Evolutionary conservation across 2,113 vertebrate genomes (phyloP).

Genomic region (Phylloscopus whistleri): DNA sequence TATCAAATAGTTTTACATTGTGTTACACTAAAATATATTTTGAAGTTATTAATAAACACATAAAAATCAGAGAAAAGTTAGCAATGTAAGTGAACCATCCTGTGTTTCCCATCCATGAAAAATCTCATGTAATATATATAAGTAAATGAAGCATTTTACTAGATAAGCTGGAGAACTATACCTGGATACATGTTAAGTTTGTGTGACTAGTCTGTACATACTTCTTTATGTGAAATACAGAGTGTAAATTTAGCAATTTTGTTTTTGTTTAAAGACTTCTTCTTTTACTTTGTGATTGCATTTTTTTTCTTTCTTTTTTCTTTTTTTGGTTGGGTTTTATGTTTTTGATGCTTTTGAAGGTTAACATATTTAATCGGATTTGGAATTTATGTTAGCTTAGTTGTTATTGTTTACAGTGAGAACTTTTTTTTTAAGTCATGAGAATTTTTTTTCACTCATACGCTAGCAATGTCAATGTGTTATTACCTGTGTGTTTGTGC

Average conservation of each 20-base stretch:
- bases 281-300: neutral
- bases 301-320: neutral
- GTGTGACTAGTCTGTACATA: neutral
- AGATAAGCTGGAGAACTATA: neutral
- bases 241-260: neutral
- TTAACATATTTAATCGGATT: neutral
- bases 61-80: neutral
- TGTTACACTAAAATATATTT: neutral
- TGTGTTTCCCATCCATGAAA: neutral
- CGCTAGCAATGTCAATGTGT: neutral
- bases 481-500: neutral
- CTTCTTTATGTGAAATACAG: neutral
- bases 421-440: neutral
- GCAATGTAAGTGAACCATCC: rapidly evolving
- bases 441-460: neutral
- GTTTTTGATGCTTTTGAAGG: neutral
- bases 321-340: neutral
- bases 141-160: neutral
- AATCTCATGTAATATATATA: neutral
- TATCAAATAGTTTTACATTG: neutral
- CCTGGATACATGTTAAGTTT: neutral
- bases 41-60: neutral
- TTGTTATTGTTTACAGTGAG: neutral
- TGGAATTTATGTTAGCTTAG: neutral
- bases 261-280: neutral